Conservation (phyloP, 1,140 invertebrate genomes). For the Epicauta chinensis region DNA sequence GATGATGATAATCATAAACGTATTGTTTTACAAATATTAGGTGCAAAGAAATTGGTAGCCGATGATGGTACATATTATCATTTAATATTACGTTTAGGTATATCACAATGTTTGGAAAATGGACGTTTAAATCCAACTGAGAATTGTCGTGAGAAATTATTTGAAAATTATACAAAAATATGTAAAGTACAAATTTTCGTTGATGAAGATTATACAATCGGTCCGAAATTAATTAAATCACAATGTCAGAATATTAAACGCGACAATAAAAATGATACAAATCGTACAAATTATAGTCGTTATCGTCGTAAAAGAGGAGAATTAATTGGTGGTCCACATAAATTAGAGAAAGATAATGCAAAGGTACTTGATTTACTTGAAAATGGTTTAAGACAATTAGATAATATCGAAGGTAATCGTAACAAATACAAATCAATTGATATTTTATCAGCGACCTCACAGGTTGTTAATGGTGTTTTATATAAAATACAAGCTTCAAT, state of each 20-base stretch:
- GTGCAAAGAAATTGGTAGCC: slow-evolving; percentile 35
- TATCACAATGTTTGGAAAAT: slow-evolving; percentile 35
- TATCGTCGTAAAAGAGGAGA: slow-evolving; percentile 4
- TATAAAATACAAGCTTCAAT: slow-evolving; percentile 24
- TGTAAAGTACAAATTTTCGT: slow-evolving; percentile 39
- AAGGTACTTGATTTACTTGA: slow-evolving; percentile 37
- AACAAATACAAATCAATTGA: slow-evolving; percentile 25
- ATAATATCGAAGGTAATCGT: slow-evolving; percentile 7
- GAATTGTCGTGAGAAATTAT: slow-evolving; percentile 29
- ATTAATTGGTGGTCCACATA: slow-evolving; percentile 25
- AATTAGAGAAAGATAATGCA: slow-evolving; percentile 33
- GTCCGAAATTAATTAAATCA: slow-evolving; percentile 37
- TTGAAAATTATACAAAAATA: slow-evolving; percentile 31
- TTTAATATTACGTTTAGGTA: slow-evolving; percentile 35
- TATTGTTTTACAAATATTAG: slow-evolving; percentile 37
- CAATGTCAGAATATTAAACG: slow-evolving; percentile 37
- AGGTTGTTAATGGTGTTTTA: slow-evolving; percentile 22
- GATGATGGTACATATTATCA: slow-evolving; percentile 35
- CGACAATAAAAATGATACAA: slow-evolving; percentile 28
- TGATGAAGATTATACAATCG: slow-evolving; percentile 29
- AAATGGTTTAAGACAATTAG: slow-evolving; percentile 34
- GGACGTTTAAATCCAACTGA: slow-evolving; percentile 19
- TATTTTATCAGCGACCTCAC: slow-evolving; percentile 22
- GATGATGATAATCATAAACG: slow-evolving; percentile 40
- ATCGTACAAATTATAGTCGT: slow-evolving; percentile 27